Evolutionary conservation across 2,113 vertebrate species (phyloP), one percentile per base, ranked within the genome.

Genomic region (Ceyx cyanopectus): DNA sequence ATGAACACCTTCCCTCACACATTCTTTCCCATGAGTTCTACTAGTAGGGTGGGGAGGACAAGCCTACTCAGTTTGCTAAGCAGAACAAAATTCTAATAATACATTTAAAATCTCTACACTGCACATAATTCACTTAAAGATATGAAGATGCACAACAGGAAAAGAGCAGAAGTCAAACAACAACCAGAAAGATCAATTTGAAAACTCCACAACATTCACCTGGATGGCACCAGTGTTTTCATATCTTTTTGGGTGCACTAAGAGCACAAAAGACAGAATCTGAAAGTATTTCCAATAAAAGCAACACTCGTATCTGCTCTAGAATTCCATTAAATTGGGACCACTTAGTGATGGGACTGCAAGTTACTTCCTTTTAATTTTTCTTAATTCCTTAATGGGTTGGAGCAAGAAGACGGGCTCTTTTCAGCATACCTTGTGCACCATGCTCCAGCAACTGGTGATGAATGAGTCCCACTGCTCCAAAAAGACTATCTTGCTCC

Each of bases 391-490:
- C 34, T 86, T n/a, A 51, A 34, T 1, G 5, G 46, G n/a, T 57
- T 34, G 22, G 50, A 77, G 40, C 17, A 40, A 29, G 34, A 45
- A 79, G 27, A 51, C 11, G n/a, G 43, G 15, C 19, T 68, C 26
- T 54, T 68, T 29, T 50, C 2, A 0, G 8, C 43, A 32, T 1
- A 4, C 23, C 29, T 46, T 23, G 6, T 14, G 5, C 1, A 1
- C 19, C 2, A 5, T 41, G 72, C 21, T 61, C 15, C 53, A 15
- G 22, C 37, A 37, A 37, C 37, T 9, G 26, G 19, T 10, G 0
- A 24, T 6, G 13, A 0, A 26, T 7, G 11, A 9, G 3, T 43
- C 29, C 11, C 1, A 0, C n/a, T 62, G 60, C 7, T 53, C 19
- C 57, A 62, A 67, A 87, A 53, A 1, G 5, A 2, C 5, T 16